A percentile compares a stretch with the other conserved stretches of the same genome.
Conservation (phyloP, 2,888 invertebrate species). For the Lithosia quadra region DNA sequence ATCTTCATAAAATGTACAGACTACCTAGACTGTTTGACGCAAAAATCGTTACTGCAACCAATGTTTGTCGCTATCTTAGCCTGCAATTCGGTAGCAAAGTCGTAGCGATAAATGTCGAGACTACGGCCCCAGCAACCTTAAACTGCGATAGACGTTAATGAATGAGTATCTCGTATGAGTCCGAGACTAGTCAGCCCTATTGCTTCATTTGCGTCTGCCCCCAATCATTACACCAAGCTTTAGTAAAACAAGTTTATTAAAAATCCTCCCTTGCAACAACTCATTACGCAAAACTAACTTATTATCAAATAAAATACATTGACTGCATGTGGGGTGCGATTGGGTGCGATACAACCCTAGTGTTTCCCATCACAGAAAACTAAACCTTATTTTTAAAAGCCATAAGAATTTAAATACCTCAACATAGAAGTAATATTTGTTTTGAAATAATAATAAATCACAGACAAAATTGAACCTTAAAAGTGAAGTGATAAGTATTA, state of each 20-base stretch:
- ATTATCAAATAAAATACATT: conserved; percentile 42
- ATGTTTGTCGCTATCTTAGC: too few relatives aligned
- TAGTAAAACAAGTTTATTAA: conserved; percentile 26
- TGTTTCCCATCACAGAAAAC: not conserved
- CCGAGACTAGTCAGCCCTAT: not conserved
- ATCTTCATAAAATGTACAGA: too few relatives aligned
- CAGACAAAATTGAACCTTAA: conserved; percentile 10
- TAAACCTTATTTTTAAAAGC: not conserved
- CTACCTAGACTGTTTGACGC: too few relatives aligned
- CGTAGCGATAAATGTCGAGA: too few relatives aligned
- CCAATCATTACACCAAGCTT: not conserved
- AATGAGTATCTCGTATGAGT: not conserved
- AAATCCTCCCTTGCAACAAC: conserved; percentile 32
- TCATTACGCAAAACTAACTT: conserved; percentile 45
- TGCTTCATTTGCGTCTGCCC: not conserved
- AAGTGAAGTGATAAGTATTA: not conserved
- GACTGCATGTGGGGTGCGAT: conserved; percentile 1
- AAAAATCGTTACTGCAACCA: too few relatives aligned
- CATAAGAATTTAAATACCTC: not conserved
- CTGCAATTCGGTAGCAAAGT: too few relatives aligned
- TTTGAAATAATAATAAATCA: not conserved
- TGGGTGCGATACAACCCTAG: conserved; percentile 10
- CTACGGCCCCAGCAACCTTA: too few relatives aligned
- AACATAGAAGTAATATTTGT: not conserved
- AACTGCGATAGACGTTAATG: too few relatives aligned